These are phyloP conservation scores for Chirona hameri DNA, from an alignment of 2,888 invertebrate genomes.

Conservation along the genomic window DNA sequence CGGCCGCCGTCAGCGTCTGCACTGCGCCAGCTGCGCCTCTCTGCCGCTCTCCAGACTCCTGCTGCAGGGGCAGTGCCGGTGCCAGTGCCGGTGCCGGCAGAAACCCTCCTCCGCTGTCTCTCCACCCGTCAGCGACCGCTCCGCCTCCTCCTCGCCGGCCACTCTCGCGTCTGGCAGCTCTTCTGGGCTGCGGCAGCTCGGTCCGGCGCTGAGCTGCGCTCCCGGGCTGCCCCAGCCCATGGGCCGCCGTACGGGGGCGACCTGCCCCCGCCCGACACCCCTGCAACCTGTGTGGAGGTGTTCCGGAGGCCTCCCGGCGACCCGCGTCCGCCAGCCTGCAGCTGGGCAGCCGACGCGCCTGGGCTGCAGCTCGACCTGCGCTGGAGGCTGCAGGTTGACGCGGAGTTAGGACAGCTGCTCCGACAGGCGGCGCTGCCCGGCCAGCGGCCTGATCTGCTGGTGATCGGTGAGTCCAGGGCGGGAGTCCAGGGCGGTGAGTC, in stretches of 20 bases:
- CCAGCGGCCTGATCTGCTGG: background rate
- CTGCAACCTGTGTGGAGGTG: conserved; percentile 12
- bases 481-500: too few species aligned
- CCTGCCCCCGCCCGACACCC: background rate
- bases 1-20: too few species aligned
- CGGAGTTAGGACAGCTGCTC: background rate
- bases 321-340: background rate
- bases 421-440: background rate
- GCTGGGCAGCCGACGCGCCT: conserved; percentile 22
- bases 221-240: background rate
- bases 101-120: background rate
- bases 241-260: background rate
- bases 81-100: background rate
- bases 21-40: background rate
- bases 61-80: too few species aligned
- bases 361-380: conserved; percentile 9
- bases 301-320: background rate
- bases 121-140: background rate
- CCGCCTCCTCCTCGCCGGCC: background rate
- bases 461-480: background rate
- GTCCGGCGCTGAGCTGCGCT: background rate
- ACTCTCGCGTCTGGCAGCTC: conserved; percentile 24
- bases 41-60: background rate
- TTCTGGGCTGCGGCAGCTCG: background rate
- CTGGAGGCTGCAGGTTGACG: background rate